These are phyloP conservation scores for Pantherophis vulpinus DNA, from an alignment of 2,797 vertebrate species.

Conservation along the genomic window DNA sequence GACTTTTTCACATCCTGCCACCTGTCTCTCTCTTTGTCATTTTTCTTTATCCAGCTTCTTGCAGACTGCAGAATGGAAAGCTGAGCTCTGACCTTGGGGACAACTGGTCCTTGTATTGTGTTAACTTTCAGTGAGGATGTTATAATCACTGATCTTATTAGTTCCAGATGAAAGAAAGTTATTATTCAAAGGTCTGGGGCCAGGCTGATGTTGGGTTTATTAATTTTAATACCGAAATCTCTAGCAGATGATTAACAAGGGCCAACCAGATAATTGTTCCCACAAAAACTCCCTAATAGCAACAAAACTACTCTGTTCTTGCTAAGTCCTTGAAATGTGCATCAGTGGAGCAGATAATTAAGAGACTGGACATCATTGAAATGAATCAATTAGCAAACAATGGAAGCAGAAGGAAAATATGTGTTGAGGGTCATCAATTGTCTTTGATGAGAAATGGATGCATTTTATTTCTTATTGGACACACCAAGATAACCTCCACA, in stretches of 20 bases:
- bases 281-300: background rate
- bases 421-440: background rate
- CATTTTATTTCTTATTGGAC: background rate
- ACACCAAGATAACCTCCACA: background rate
- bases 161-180: background rate
- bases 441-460: background rate
- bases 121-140: background rate
- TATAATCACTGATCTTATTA: background rate
- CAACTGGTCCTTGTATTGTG: background rate
- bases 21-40: background rate
- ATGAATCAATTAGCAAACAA: conserved; percentile 14
- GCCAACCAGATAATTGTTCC: conserved; percentile 17
- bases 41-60: background rate
- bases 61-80: background rate
- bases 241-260: conserved; percentile 9
- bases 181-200: background rate
- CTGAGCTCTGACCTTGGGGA: background rate
- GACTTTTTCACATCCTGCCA: background rate
- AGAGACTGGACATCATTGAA: conserved; percentile 3
- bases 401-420: background rate
- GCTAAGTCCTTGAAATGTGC: conserved; percentile 3
- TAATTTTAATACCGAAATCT: conserved; percentile 4
- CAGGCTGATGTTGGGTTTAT: background rate
- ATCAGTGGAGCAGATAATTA: conserved; percentile 11
- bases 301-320: background rate